Percentiles rank a stretch among this genome's conserved stretches.
Evolutionary conservation across 2,113 vertebrate species (phyloP).

Genomic region (Ictalurus punctatus): DNA sequence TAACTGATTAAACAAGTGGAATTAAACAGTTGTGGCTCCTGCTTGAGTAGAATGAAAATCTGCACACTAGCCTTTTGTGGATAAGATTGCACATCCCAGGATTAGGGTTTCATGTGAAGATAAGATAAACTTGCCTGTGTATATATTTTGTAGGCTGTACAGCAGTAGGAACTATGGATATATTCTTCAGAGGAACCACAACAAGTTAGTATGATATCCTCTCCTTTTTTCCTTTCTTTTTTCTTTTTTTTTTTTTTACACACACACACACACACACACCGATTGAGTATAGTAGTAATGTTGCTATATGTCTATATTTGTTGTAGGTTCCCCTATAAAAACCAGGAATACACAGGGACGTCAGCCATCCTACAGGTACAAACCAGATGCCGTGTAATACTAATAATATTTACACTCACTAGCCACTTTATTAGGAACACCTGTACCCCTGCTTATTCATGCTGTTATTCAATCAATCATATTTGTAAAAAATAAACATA

Average conservation of each 20-base stretch:
- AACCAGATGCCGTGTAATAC: not conserved
- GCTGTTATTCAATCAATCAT: not conserved
- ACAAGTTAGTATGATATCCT: constrained; percentile 43
- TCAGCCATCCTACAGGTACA: constrained; percentile 43
- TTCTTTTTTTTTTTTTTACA: not conserved
- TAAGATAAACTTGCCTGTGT: constrained; percentile 5
- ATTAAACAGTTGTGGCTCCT: no score
- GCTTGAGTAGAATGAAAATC: no score
- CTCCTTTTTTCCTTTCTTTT: not conserved
- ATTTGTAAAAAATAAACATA: not conserved
- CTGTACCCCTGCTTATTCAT: not conserved
- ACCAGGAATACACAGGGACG: constrained; percentile 25
- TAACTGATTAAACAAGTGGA: no score
- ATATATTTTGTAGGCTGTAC: constrained; percentile 29
- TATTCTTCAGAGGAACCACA: constrained; percentile 47
- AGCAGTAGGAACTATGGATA: constrained; percentile 36
- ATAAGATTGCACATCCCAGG: no score
- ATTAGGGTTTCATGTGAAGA: not conserved
- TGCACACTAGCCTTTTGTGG: no score
- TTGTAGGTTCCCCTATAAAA: constrained; percentile 52
- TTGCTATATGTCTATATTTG: constrained; percentile 15
- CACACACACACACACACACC: not conserved
- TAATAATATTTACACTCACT: not conserved
- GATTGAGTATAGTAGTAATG: not conserved
- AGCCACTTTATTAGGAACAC: not conserved